Evolutionary conservation across 2,797 vertebrate species (phyloP).

Genomic region (Pampus argenteus): DNA sequence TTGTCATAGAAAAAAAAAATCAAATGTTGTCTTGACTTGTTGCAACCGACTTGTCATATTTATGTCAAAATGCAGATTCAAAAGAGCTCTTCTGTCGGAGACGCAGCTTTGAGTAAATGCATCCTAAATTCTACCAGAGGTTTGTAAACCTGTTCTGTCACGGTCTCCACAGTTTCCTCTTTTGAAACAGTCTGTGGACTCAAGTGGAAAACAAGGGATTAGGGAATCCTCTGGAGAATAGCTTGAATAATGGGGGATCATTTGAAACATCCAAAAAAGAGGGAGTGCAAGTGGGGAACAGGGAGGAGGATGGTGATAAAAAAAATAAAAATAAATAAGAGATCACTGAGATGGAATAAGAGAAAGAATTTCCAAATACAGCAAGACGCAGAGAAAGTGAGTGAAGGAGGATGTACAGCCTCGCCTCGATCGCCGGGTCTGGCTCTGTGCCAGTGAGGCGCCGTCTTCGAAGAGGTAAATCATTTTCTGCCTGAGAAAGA

Average conservation of each 20-base stretch:
- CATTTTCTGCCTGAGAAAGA: constrained; percentile 84
- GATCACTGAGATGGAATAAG: constrained; percentile 42
- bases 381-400: constrained; percentile 42
- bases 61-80: constrained; percentile 39
- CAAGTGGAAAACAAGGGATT: constrained; percentile 73
- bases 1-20: constrained; percentile 53
- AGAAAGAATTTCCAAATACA: constrained; percentile 29
- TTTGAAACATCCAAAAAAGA: constrained; percentile 51
- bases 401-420: constrained; percentile 62
- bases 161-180: constrained; percentile 46
- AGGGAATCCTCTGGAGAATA: constrained; percentile 66
- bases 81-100: constrained; percentile 32
- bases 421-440: constrained; percentile 75
- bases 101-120: constrained; percentile 33
- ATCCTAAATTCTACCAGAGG: constrained; percentile 43
- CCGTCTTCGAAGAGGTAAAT: constrained; percentile 82
- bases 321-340: constrained; percentile 49
- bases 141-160: constrained; percentile 59
- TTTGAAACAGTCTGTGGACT: constrained; percentile 65
- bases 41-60: constrained; percentile 37
- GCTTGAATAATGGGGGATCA: constrained; percentile 64
- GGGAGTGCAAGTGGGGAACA: constrained; percentile 20
- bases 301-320: constrained; percentile 23
- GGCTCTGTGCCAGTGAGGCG: constrained; percentile 78
- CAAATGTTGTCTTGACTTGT: constrained; percentile 12